Evolutionary conservation across 2,888 invertebrate species (phyloP).

Genomic region (Hemistola chrysoprasaria): DNA sequence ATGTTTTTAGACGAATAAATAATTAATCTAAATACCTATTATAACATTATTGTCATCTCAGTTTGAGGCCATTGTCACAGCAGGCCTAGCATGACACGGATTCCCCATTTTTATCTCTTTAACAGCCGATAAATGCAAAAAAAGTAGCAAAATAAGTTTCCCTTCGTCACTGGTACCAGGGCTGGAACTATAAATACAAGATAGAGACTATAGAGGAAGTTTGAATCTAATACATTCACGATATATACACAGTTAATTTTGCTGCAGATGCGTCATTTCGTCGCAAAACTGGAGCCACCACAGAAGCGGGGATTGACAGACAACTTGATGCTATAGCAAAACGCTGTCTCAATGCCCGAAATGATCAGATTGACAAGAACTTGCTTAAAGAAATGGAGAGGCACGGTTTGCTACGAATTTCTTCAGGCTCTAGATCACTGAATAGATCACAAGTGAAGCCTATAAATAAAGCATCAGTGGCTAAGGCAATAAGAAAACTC

Average conservation of each 20-base stretch:
- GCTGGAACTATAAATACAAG: no score
- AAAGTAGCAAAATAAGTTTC: no score
- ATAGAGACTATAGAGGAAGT: not conserved
- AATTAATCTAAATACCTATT: no score
- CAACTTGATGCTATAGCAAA: constrained; percentile 6
- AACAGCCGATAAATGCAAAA: no score
- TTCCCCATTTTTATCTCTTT: no score
- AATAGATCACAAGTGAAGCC: not conserved
- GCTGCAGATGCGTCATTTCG: constrained; percentile 11
- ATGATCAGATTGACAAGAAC: constrained; percentile 6
- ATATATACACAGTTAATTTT: constrained; percentile 14
- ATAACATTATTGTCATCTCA: no score
- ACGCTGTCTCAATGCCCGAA: constrained; percentile 3
- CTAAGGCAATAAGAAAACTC: no score
- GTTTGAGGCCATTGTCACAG: no score
- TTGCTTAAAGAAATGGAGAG: constrained; percentile 8
- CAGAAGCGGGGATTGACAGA: constrained; percentile 1
- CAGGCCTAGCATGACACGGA: no score
- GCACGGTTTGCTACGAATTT: not conserved
- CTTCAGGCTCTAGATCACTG: not conserved
- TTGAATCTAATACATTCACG: constrained; percentile 17
- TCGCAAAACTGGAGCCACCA: not conserved
- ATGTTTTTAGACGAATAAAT: no score
- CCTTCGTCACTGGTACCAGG: no score
- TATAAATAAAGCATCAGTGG: no score